Evolutionary conservation across 2,888 invertebrate genomes (phyloP).

Genomic region (Rhingia rostrata): DNA sequence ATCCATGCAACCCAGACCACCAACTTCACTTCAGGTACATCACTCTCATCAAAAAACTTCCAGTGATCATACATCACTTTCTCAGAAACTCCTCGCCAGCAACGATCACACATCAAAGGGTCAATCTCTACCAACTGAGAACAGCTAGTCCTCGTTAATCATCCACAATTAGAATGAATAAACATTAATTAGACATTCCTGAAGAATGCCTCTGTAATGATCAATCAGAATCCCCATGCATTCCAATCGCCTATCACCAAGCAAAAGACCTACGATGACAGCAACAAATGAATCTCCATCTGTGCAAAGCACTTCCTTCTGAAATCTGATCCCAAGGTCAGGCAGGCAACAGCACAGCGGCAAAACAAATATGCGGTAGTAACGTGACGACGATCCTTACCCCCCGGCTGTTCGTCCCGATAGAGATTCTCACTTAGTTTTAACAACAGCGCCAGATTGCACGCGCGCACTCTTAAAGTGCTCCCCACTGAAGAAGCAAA

Average conservation of each 20-base stretch:
- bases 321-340: slow-evolving; percentile 67
- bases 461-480: neutral
- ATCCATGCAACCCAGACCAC: no score
- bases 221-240: slow-evolving; percentile 3
- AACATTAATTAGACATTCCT: neutral
- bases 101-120: neutral
- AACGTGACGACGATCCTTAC: slow-evolving; percentile 42
- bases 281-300: slow-evolving; percentile 50
- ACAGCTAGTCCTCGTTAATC: neutral
- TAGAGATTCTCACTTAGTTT: slow-evolving; percentile 52
- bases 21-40: no score
- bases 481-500: slow-evolving; percentile 53
- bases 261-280: slow-evolving; percentile 32
- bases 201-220: neutral
- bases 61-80: no score
- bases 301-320: slow-evolving; percentile 34
- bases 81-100: no score
- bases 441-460: slow-evolving; percentile 35
- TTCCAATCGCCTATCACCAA: neutral
- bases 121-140: neutral
- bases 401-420: neutral
- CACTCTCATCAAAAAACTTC: no score
- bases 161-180: neutral
- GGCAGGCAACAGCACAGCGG: slow-evolving; percentile 24
- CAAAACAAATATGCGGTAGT: slow-evolving; percentile 68